phyloP scores from a whole-genome alignment of 2,888 invertebrate genomes.

The Nephrotoma appendiculata region DNA sequence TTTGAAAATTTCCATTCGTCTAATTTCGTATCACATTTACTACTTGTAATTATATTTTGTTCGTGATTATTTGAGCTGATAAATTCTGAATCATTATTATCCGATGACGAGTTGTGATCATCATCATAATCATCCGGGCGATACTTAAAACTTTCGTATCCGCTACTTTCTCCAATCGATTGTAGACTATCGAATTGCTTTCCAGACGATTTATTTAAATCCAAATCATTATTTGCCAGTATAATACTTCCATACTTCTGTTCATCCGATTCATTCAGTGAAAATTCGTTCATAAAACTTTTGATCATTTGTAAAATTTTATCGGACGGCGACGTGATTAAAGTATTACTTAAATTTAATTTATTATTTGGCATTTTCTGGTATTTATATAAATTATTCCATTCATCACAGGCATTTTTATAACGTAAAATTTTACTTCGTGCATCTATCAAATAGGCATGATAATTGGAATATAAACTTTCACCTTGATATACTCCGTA shows the following conservation, averaged over 20 bases:
- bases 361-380: slow-evolving; percentile 23
- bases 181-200: slow-evolving; percentile 45
- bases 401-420: slow-evolving; percentile 55
- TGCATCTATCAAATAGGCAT: slow-evolving; percentile 77
- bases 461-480: slow-evolving; percentile 64
- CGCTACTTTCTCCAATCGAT: slow-evolving; percentile 57
- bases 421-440: slow-evolving; percentile 61
- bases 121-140: slow-evolving; percentile 37
- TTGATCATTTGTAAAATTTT: slow-evolving; percentile 22
- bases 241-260: not conserved
- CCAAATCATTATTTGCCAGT: not conserved
- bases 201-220: not conserved
- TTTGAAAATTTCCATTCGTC: slow-evolving; percentile 27
- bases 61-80: slow-evolving; percentile 17
- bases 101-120: slow-evolving; percentile 9
- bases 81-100: slow-evolving; percentile 23
- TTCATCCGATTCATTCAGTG: slow-evolving; percentile 11
- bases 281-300: slow-evolving; percentile 28
- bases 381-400: slow-evolving; percentile 68
- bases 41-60: slow-evolving; percentile 12
- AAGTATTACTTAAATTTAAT: slow-evolving; percentile 6
- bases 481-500: slow-evolving; percentile 40
- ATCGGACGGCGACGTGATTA: slow-evolving; percentile 21
- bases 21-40: slow-evolving; percentile 8
- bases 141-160: slow-evolving; percentile 57